These are phyloP conservation scores for Campaea margaritaria DNA, from an alignment of 2,888 invertebrate genomes.

Conservation along the genomic window DNA sequence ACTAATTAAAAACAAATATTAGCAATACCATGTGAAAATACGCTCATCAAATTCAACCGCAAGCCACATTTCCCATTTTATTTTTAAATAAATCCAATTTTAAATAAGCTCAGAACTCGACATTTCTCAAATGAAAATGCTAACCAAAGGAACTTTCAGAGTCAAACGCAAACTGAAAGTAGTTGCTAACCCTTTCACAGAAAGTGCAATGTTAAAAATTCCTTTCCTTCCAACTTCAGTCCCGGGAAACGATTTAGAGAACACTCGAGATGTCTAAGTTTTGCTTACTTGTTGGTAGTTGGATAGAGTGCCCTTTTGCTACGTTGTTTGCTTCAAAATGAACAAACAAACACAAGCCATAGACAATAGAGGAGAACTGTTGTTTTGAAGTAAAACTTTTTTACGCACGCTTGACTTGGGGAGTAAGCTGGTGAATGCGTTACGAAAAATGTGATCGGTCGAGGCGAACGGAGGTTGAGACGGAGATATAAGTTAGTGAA, in stretches of 20 bases:
- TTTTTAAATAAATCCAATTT: neutral
- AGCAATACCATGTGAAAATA: no score
- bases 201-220: constrained; percentile 23
- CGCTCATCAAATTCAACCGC: no score
- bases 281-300: neutral
- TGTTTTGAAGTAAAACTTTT: no score
- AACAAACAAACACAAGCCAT: no score
- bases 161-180: constrained; percentile 20
- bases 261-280: constrained; percentile 5
- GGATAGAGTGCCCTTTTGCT: no score
- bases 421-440: no score
- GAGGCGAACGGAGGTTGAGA: no score
- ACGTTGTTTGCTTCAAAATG: no score
- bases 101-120: neutral
- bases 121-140: constrained; percentile 14
- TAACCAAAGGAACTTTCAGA: constrained; percentile 16
- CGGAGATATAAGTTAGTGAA: no score
- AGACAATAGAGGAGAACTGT: no score
- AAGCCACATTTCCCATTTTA: neutral
- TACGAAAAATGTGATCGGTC: no score
- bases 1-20: neutral
- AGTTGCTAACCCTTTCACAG: constrained; percentile 14
- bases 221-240: constrained; percentile 7
- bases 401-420: no score
- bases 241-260: constrained; percentile 9